Base-by-base conservation (phyloP, 2,797 vertebrate genomes). In the Clarias laeviceps region DNA sequence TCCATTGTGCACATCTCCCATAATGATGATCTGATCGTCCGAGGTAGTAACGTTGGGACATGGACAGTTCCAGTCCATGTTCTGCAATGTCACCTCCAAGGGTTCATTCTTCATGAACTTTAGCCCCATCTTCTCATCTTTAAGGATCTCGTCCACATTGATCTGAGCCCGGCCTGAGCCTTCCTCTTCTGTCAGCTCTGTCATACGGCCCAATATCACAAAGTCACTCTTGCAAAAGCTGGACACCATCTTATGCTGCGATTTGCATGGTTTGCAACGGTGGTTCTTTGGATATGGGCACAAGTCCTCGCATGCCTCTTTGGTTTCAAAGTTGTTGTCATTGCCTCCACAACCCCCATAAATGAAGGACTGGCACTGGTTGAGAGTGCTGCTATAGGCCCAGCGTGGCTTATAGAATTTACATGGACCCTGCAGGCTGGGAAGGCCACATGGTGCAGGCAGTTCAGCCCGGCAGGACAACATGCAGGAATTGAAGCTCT, bases 51-150 rank as follows among this genome's bases (percentile, higher is more conserved):
- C 94, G 62, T 99, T 99, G 56, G 98, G 98, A 84, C 98, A 99
- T 0, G 98, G 98, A 90, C 98, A 99, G 90, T 93, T 95, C 98
- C 98, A 98, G 95, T 99, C 97, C 94, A 99, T 96, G 82, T 97
- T 97, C 45, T 97, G 92, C 89, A 99, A 95, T 0, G 97, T 99
- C 89, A 99, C 96, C 92, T 99, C 97, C 15, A 99, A 94, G 0
- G 97, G 97, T 88, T 99, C 97, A 87, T 92, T 96, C 73, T 97
- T 97, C 70, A 99, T 94, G 93, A 98, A 99, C 88, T 94, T 96
- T 80, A 99, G 96, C 70, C 98, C 98, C 98, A 99, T 99, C 94
- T 98, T 97, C 88, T 99, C 98, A 0, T 99, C 98, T 88, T 99
- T 99, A 12, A 99, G 94, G 79, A 99, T 97, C 93, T 99, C 97